A percentile compares a stretch with the other conserved stretches of the same genome.
Conservation (phyloP, 2,113 vertebrate genomes). For the Hypocryptadius cinnamomeus region DNA sequence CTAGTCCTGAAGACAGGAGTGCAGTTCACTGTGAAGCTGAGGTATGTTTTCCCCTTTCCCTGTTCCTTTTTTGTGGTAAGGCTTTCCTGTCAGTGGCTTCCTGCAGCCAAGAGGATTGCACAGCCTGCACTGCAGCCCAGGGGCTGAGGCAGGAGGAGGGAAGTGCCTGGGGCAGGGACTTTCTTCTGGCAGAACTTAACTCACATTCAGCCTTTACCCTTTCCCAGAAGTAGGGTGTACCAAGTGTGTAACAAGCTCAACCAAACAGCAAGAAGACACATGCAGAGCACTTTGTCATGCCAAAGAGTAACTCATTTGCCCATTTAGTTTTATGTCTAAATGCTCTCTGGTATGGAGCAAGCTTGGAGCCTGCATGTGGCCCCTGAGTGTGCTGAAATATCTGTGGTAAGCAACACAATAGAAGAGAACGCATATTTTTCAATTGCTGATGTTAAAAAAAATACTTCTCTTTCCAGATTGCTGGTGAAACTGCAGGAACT, state of each 20-base stretch:
- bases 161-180: neutral
- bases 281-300: neutral
- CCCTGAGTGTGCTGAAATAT: neutral
- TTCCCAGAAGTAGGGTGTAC: neutral
- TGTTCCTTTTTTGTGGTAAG: neutral
- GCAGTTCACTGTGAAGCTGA: slow-evolving; percentile 92
- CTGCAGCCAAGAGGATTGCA: neutral
- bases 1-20: slow-evolving; percentile 93
- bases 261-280: neutral
- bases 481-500: slow-evolving; percentile 92
- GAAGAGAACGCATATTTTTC: neutral
- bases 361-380: neutral
- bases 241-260: neutral
- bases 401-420: neutral
- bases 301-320: neutral
- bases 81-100: neutral
- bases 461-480: slow-evolving; percentile 69
- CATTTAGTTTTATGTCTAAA: neutral
- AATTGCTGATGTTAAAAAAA: neutral
- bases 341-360: neutral
- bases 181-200: neutral
- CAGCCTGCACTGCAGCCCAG: neutral
- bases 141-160: neutral
- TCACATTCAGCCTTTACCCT: neutral
- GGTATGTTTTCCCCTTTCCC: slow-evolving; percentile 62